Evolutionary conservation across 2,113 vertebrate genomes (phyloP).

Genomic region (Oncorhynchus clarkii): DNA sequence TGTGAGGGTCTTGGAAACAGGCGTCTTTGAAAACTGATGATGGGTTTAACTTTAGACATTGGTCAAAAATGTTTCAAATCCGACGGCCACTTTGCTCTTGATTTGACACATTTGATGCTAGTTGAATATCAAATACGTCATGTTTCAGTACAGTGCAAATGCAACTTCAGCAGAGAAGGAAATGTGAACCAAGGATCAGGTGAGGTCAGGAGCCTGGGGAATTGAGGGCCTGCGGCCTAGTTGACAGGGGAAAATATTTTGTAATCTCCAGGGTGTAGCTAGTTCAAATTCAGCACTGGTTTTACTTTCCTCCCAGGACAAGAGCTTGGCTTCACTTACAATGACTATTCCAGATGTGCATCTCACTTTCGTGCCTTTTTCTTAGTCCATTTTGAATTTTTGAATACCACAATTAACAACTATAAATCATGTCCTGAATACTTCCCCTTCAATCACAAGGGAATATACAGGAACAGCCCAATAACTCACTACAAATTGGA

Average conservation of each 20-base stretch:
- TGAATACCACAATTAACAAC: conserved; percentile 73
- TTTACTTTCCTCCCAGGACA: conserved; percentile 74
- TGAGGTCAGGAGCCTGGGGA: conserved; percentile 56
- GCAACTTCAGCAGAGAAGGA: conserved; percentile 50
- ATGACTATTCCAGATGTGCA: conserved; percentile 78
- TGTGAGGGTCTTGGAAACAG: neutral
- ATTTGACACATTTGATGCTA: conserved; percentile 65
- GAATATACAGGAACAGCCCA: conserved; percentile 70
- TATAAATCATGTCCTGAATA: conserved; percentile 77
- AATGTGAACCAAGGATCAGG: conserved; percentile 48
- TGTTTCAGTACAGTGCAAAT: conserved; percentile 59
- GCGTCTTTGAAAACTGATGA: conserved; percentile 55
- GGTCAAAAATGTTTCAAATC: conserved; percentile 34
- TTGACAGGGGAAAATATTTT: conserved; percentile 73
- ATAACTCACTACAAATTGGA: conserved; percentile 73
- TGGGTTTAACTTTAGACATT: conserved; percentile 59
- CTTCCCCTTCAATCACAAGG: conserved; percentile 72
- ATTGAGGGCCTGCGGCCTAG: conserved; percentile 50
- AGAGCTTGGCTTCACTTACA: conserved; percentile 67
- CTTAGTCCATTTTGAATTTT: conserved; percentile 70
- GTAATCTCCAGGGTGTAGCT: conserved; percentile 70
- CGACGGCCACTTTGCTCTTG: conserved; percentile 41
- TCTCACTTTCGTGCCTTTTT: conserved; percentile 50
- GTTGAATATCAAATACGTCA: conserved; percentile 72
- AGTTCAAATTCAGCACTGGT: conserved; percentile 68